Percentiles rank a stretch among this genome's conserved stretches.
phyloP scores from a whole-genome alignment of 1,140 invertebrate species.

The Drosophila willistoni region DNA sequence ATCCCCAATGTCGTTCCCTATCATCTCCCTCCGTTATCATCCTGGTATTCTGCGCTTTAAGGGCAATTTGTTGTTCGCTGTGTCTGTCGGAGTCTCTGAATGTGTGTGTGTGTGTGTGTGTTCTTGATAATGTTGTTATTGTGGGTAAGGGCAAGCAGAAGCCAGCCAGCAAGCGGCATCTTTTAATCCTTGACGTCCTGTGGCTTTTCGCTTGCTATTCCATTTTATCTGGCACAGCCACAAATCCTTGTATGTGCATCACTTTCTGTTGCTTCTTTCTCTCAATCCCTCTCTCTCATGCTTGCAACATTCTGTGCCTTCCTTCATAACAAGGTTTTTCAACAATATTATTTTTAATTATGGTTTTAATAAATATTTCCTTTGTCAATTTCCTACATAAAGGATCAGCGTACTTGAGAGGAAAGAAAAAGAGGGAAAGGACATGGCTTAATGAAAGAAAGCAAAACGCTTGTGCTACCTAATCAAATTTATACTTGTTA shows the following conservation, averaged over 20 bases:
- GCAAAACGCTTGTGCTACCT: constrained; percentile 32
- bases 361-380: constrained; percentile 72
- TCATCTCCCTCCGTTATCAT: constrained; percentile 29
- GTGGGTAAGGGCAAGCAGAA: constrained; percentile 49
- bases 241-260: constrained; percentile 11
- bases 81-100: neutral
- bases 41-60: constrained; percentile 49
- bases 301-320: neutral
- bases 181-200: constrained; percentile 79
- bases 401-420: constrained; percentile 2
- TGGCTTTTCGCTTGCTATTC: constrained; percentile 56
- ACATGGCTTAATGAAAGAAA: constrained; percentile 32
- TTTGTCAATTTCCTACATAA: constrained; percentile 72
- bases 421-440: constrained; percentile 18
- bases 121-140: constrained; percentile 68
- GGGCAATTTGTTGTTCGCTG: constrained; percentile 57
- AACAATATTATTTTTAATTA: constrained; percentile 81
- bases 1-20: neutral
- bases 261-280: constrained; percentile 5
- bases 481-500: constrained; percentile 28
- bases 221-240: constrained; percentile 47
- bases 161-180: constrained; percentile 57
- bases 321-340: constrained; percentile 53
- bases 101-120: constrained; percentile 30
- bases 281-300: neutral